A percentile compares a stretch with the other conserved stretches of the same genome.
These are phyloP conservation scores for Xylophagus ater DNA, from an alignment of 2,888 invertebrate species.

Conservation along the genomic window DNA sequence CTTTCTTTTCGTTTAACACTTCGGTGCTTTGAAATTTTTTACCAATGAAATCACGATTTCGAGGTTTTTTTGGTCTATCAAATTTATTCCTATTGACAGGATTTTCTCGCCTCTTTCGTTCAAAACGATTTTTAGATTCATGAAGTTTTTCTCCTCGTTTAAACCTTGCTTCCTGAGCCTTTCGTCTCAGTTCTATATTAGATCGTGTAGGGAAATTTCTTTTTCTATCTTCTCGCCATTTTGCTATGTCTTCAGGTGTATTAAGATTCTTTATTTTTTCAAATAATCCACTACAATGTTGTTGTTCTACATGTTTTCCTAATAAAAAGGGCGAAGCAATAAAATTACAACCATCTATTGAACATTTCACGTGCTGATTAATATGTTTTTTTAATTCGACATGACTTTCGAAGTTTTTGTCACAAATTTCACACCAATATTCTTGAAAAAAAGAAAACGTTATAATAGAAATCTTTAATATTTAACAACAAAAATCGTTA, in stretches of 20 bases:
- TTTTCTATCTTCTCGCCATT: slow-evolving; percentile 75
- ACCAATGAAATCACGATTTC: neutral
- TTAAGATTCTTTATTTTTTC: slow-evolving; percentile 62
- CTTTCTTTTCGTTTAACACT: neutral
- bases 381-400: slow-evolving; percentile 54
- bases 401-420: slow-evolving; percentile 54
- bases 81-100: neutral
- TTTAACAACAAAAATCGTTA: too few species aligned
- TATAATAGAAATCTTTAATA: neutral
- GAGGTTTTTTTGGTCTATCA: neutral
- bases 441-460: neutral
- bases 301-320: slow-evolving; percentile 67
- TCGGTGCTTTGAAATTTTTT: neutral
- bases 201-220: slow-evolving; percentile 63
- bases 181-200: slow-evolving; percentile 54
- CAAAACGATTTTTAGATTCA: slow-evolving; percentile 36
- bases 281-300: slow-evolving; percentile 75
- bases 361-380: slow-evolving; percentile 66
- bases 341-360: slow-evolving; percentile 69
- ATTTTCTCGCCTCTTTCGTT: slow-evolving; percentile 19
- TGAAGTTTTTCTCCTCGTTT: slow-evolving; percentile 66
- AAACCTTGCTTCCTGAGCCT: slow-evolving; percentile 52
- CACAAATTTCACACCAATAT: slow-evolving; percentile 67
- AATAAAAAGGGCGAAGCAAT: slow-evolving; percentile 68
- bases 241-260: slow-evolving; percentile 69